phyloP scores from a whole-genome alignment of 2,797 vertebrate species.

The Bradypus variegatus region DNA sequence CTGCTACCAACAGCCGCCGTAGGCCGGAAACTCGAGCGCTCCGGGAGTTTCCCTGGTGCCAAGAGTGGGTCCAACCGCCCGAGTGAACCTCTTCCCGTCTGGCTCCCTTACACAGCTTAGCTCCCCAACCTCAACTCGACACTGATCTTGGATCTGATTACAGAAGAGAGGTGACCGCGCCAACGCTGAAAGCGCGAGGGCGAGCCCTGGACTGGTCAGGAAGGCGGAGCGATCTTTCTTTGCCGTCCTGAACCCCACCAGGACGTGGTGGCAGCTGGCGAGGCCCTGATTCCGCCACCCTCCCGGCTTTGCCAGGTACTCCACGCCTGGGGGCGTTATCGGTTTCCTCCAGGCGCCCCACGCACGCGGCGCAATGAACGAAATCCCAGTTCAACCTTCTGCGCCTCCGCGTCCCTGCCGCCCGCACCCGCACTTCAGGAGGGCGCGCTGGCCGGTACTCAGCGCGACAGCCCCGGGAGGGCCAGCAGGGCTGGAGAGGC shows the following conservation, averaged over 20 bases:
- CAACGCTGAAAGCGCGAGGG: not conserved
- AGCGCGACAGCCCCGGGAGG: not conserved
- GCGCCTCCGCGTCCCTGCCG: not conserved
- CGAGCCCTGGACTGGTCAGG: not conserved
- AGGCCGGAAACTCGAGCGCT: not conserved
- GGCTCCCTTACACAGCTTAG: not conserved
- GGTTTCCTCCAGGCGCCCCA: not conserved
- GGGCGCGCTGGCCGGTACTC: not conserved
- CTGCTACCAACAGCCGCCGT: not conserved
- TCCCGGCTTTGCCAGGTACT: rapidly evolving
- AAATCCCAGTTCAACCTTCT: rapidly evolving
- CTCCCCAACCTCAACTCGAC: not conserved
- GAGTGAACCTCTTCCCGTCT: not conserved
- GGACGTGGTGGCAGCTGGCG: not conserved
- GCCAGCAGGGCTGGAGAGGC: not conserved
- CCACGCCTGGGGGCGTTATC: not conserved
- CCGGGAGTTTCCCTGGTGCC: not conserved
- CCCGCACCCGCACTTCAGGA: not conserved
- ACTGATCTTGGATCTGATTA: constrained; percentile 24
- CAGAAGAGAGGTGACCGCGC: not conserved
- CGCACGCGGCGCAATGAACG: not conserved
- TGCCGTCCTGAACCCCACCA: rapidly evolving
- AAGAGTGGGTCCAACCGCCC: not conserved
- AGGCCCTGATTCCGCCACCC: not conserved
- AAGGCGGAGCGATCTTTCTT: not conserved